Base-by-base conservation (phyloP, 2,797 vertebrate genomes). In the Emys orbicularis region DNA sequence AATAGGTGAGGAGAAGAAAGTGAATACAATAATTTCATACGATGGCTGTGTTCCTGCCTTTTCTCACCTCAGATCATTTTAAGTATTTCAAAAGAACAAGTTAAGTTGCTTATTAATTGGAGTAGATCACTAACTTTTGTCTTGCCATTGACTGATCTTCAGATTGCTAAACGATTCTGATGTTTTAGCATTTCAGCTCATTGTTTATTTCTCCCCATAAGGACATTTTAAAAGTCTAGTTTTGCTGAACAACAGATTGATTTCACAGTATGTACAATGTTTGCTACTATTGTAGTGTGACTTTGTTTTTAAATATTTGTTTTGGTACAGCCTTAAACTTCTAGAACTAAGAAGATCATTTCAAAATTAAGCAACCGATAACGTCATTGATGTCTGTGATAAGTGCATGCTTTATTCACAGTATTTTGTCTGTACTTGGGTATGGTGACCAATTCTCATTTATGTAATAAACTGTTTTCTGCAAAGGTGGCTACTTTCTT, bases 381-480 rank as follows among this genome's bases (percentile, higher is more conserved):
- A 82, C 52, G 68, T 97, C 87, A 87, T 29, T 93, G 83, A 94
- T 96, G 93, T 98, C 93, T 95, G 79, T 96, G 96, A 23, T 95
- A 93, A 95, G 57, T 96, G 95, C 96, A 97, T 98, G 97, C 92
- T 97, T 96, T 97, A 91, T 90, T 97, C 91, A 92, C 87, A 81
- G 89, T 97, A 95, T 97, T 96, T 96, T 98, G 90, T 97, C 94
- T 98, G 87, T 98, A 93, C 96, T 96, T 96, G 95, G 65, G 53
- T 95, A 92, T 97, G 96, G 85, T 92, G 89, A 93, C 82, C 87
- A 91, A 54, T 92, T 96, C 93, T 97, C 82, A 52, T 93, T 92
- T 96, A 94, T 95, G 95, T 96, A 98, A 98, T 98, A 97, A 98
- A 97, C 85, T 82, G 93, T 96, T 97, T 98, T 97, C 93, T 97